Evolutionary conservation across 1,140 invertebrate species (phyloP), one percentile per base, ranked within the genome.

Genomic region (Colletes gigas): DNA sequence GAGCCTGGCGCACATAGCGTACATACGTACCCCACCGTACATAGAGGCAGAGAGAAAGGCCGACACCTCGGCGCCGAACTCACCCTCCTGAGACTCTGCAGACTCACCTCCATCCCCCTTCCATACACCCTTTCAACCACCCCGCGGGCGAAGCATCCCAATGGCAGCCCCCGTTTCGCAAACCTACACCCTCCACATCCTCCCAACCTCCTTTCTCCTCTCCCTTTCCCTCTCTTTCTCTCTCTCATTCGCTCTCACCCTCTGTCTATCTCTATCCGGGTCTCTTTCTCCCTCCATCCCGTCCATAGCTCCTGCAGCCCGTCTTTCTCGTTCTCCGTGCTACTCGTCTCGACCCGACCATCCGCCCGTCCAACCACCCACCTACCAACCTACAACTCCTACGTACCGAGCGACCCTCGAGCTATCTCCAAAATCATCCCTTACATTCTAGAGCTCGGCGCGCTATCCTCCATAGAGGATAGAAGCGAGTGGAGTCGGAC

Each of bases 341-440:
- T 78, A 86, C 86, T 86, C 82, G 85, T 87, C 84, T 87, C 85
- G 85, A 83, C 85, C 85, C 85, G 66, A 86, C 84, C 78, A 65
- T 50, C 84, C 65, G 9, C n/a, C 67, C 84, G 21, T 54, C 81
- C 72, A 63, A 57, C 80, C 59, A 30, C 44, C 63, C 84, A 87
- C 70, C 87, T 76, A 67, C 75, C 85, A 84, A 87, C 75, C 84
- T 86, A 87, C 84, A 87, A 88, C 86, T 88, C 85, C 85, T 86
- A 86, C 84, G 85, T 88, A 86, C 82, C 82, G 67, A 89, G 89
- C 92, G 91, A 93, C 90, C 90, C 92, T 92, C 91, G 77, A 93
- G 92, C 93, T 93, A 93, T 93, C 92, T 93, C 92, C 92, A 90
- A 93, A 93, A 93, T 93, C 92, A 93, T 93, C 92, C 92, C 92